Conservation (phyloP, 1,140 invertebrate genomes). For the Aphaenogaster ashmeadi region DNA sequence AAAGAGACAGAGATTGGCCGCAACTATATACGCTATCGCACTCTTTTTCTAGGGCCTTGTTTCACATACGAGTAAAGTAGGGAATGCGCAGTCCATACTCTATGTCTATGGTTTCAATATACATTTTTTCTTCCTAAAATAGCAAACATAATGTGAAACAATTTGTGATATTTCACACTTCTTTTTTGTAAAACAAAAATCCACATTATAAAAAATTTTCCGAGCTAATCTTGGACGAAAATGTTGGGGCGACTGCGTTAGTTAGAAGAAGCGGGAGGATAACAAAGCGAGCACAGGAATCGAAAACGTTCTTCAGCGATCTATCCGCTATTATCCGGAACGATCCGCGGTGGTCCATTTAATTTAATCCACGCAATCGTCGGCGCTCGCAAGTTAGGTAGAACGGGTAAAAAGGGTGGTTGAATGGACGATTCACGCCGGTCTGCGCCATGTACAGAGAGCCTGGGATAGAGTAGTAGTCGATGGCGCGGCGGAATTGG, state of each 20-base stretch:
- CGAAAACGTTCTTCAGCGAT: slow-evolving; percentile 41
- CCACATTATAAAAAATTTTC: slow-evolving; percentile 26
- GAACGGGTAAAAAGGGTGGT: slow-evolving; percentile 52
- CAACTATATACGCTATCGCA: no score
- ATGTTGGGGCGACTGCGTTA: neutral
- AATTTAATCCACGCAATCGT: slow-evolving; percentile 67
- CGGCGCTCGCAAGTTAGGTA: slow-evolving; percentile 39
- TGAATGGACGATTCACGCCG: slow-evolving; percentile 46
- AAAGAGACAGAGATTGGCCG: no score
- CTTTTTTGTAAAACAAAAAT: slow-evolving; percentile 16
- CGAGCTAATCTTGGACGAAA: neutral
- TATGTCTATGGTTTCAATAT: no score
- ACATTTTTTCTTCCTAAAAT: neutral
- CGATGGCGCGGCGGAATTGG: slow-evolving; percentile 74
- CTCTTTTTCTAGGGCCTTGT: no score
- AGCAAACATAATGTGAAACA: no score
- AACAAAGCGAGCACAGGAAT: neutral
- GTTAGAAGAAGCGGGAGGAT: neutral
- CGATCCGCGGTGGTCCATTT: slow-evolving; percentile 46
- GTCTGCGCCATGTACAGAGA: slow-evolving; percentile 48
- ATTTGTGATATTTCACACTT: neutral
- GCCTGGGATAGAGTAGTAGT: slow-evolving; percentile 63
- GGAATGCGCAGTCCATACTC: no score
- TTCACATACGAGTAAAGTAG: no score
- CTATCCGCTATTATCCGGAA: slow-evolving; percentile 25